phyloP scores from a whole-genome alignment of 2,113 vertebrate species.

The Oenanthe oenanthe region DNA sequence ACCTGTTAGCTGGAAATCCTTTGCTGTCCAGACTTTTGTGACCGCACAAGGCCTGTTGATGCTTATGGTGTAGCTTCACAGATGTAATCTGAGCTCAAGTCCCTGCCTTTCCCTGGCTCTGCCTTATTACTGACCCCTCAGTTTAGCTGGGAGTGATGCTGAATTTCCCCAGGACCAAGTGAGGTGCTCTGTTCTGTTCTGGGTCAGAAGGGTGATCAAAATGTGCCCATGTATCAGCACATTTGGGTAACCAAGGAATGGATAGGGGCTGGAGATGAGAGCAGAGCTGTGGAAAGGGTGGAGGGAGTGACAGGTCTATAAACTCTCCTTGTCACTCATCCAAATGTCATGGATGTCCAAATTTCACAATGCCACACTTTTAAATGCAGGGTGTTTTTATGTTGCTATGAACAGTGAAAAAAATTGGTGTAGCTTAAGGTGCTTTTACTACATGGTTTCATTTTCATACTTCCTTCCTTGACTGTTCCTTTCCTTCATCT shows the following conservation, averaged over 20 bases:
- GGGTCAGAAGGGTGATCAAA: background rate
- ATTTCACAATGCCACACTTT: background rate
- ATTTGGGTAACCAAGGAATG: background rate
- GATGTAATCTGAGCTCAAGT: background rate
- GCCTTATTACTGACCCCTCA: background rate
- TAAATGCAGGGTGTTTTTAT: background rate
- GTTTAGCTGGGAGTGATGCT: background rate
- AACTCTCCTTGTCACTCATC: background rate
- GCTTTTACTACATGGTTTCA: background rate
- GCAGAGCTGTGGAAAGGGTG: background rate
- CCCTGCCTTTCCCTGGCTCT: background rate
- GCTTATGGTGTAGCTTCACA: background rate
- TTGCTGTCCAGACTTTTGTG: background rate
- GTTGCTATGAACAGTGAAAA: background rate
- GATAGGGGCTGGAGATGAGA: background rate
- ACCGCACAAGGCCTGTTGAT: background rate
- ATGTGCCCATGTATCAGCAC: background rate
- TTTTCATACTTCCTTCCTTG: background rate
- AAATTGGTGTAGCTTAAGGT: background rate
- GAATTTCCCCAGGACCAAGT: background rate
- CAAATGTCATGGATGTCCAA: background rate
- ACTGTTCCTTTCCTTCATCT: background rate
- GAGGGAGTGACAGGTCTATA: background rate
- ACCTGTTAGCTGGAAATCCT: background rate
- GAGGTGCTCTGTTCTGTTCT: background rate